phyloP scores from a whole-genome alignment of 2,888 invertebrate species.

The Synergus laeviventris region DNA sequence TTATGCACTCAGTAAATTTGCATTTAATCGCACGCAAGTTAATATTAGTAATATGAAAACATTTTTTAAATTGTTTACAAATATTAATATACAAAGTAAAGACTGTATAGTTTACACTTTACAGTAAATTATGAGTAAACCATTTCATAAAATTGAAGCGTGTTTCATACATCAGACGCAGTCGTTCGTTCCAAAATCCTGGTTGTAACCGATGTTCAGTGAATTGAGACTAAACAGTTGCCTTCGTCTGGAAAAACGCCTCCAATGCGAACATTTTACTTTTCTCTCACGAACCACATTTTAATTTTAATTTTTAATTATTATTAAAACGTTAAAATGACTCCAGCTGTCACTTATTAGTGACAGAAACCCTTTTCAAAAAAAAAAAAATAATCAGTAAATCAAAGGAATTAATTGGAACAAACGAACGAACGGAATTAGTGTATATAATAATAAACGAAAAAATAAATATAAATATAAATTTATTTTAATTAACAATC shows the following conservation, averaged over 20 bases:
- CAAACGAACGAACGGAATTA: too few species aligned
- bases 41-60: neutral
- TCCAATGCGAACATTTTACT: neutral
- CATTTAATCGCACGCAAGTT: neutral
- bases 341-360: too few species aligned
- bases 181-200: conserved; percentile 18
- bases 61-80: neutral
- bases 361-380: too few species aligned
- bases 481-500: too few species aligned
- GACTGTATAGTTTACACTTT: too few species aligned
- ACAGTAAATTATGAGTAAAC: neutral
- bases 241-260: conserved; percentile 18
- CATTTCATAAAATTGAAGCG: conserved; percentile 9
- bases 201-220: conserved; percentile 17
- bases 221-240: conserved; percentile 15
- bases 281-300: neutral
- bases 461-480: too few species aligned
- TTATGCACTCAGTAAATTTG: neutral
- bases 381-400: too few species aligned
- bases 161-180: conserved; percentile 4
- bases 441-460: too few species aligned
- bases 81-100: too few species aligned
- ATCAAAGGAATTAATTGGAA: too few species aligned
- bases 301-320: too few species aligned
- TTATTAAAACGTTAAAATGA: too few species aligned